Evolutionary conservation across 2,888 invertebrate genomes (phyloP).

Genomic region (Deilephila porcellus): DNA sequence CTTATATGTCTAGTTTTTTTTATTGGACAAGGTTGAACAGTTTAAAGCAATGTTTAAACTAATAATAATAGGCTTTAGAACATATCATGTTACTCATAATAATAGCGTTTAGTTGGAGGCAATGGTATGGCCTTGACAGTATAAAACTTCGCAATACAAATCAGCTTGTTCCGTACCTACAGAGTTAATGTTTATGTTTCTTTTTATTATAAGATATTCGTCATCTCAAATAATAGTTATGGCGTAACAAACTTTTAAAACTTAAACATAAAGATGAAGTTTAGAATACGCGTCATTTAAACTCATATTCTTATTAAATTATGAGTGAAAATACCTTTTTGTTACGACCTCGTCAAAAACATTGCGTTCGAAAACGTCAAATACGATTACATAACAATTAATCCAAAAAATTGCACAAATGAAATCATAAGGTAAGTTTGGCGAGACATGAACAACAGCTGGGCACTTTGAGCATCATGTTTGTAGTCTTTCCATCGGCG

Average conservation of each 20-base stretch:
- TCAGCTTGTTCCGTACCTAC: no score
- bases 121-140: background rate
- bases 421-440: slow-evolving; percentile 6
- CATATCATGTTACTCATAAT: background rate
- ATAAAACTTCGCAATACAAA: no score
- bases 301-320: no score
- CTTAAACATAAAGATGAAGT: no score
- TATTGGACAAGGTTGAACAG: slow-evolving; percentile 2
- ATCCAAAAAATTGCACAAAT: no score
- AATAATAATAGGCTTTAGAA: background rate
- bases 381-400: no score
- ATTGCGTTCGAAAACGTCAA: background rate
- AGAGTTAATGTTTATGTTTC: no score
- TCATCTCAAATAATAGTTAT: no score
- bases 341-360: background rate
- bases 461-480: slow-evolving; percentile 86
- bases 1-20: background rate
- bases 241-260: no score
- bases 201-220: no score
- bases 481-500: slow-evolving; percentile 66
- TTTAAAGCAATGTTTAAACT: slow-evolving; percentile 1
- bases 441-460: slow-evolving; percentile 90
- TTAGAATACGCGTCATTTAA: no score
- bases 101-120: background rate
- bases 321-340: background rate